Conservation (phyloP, 2,113 vertebrate genomes). For the Baryphthengus martii region DNA sequence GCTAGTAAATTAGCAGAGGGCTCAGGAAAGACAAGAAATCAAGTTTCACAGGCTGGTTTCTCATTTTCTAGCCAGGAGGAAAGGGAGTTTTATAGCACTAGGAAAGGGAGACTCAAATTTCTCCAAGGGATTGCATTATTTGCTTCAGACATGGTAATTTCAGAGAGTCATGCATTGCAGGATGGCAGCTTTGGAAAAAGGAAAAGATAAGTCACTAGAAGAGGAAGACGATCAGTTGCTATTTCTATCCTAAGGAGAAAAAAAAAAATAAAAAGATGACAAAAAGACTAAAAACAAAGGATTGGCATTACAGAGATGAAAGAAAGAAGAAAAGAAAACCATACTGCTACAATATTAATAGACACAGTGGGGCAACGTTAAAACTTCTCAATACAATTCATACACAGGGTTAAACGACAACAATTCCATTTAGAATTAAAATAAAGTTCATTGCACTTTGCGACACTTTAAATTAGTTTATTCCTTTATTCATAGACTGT, state of each 20-base stretch:
- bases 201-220: neutral
- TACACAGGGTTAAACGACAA: conserved; percentile 7
- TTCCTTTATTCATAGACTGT: conserved; percentile 22
- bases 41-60: neutral
- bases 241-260: fast-evolving
- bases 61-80: neutral
- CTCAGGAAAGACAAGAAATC: neutral
- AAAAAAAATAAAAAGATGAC: fast-evolving
- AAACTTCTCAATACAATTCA: neutral
- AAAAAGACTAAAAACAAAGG: neutral
- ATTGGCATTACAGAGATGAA: neutral
- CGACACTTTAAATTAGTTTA: conserved; percentile 10
- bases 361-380: neutral
- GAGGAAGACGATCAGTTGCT: neutral
- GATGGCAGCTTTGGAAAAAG: neutral
- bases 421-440: conserved; percentile 24
- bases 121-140: neutral
- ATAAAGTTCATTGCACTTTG: conserved; percentile 16
- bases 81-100: neutral
- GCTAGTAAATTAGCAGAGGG: conserved; percentile 10
- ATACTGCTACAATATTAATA: neutral
- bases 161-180: neutral
- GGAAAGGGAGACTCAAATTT: neutral
- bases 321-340: neutral
- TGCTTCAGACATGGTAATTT: conserved; percentile 19